phyloP scores from a whole-genome alignment of 1,140 invertebrate species.

The Stegodyphus dumicola region DNA sequence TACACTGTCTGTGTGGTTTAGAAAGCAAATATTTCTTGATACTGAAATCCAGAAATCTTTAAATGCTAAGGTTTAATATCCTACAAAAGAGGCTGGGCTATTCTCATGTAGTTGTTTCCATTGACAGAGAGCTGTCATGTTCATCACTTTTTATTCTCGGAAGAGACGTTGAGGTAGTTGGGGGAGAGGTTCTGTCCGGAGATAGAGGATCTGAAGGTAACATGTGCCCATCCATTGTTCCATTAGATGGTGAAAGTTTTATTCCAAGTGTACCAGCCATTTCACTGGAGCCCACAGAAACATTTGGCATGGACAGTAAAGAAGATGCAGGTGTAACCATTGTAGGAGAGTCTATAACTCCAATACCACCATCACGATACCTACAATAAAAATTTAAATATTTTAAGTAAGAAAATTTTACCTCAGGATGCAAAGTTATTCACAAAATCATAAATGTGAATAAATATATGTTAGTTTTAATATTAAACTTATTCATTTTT shows the following conservation, averaged over 20 bases:
- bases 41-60: neutral
- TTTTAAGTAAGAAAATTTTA: no score
- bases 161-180: conserved; percentile 32
- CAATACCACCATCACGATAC: conserved; percentile 55
- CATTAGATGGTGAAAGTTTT: conserved; percentile 28
- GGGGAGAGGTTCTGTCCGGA: conserved; percentile 31
- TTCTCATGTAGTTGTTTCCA: conserved; percentile 48
- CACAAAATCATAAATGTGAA: no score
- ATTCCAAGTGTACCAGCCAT: conserved; percentile 25
- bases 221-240: conserved; percentile 16
- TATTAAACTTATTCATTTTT: no score
- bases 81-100: neutral
- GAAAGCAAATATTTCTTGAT: neutral
- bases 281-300: conserved; percentile 27
- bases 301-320: conserved; percentile 26
- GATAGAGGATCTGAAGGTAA: conserved; percentile 22
- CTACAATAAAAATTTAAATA: conserved; percentile 1
- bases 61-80: neutral
- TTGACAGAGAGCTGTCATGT: conserved; percentile 14
- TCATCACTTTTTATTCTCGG: conserved; percentile 31
- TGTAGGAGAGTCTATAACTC: conserved; percentile 57
- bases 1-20: neutral
- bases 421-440: no score
- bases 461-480: no score
- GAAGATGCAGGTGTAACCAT: conserved; percentile 46